These are phyloP conservation scores for Esox masquinongy DNA, from an alignment of 2,797 vertebrate species.

Conservation along the genomic window DNA sequence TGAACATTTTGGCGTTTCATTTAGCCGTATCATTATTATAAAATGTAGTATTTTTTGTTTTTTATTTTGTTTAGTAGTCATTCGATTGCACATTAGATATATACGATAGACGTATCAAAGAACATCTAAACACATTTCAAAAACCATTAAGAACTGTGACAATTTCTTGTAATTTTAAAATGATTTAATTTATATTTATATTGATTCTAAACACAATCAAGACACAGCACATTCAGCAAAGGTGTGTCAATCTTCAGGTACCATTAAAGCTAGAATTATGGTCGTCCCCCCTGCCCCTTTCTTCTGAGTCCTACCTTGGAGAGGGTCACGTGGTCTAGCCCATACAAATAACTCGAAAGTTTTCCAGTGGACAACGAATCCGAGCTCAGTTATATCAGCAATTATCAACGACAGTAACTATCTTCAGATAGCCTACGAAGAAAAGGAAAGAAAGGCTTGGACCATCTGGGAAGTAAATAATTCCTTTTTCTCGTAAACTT, in stretches of 20 bases:
- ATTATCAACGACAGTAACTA: conserved; percentile 65
- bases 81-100: neutral
- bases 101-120: neutral
- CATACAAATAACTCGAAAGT: conserved; percentile 69
- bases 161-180: conserved; percentile 6
- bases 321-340: conserved; percentile 73
- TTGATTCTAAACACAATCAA: conserved; percentile 11
- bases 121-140: neutral
- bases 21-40: neutral
- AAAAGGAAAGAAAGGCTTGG: conserved; percentile 17
- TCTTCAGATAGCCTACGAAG: conserved; percentile 49
- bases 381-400: conserved; percentile 70
- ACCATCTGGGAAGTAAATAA: neutral
- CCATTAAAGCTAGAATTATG: neutral
- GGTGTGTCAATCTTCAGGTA: conserved; percentile 37
- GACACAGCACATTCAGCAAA: conserved; percentile 39
- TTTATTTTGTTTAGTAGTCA: neutral
- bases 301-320: conserved; percentile 64
- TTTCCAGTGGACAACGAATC: conserved; percentile 63
- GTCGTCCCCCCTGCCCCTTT: conserved; percentile 18
- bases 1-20: neutral
- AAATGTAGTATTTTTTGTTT: neutral
- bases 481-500: conserved; percentile 17
- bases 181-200: neutral
- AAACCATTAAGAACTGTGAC: neutral